phyloP scores from a whole-genome alignment of 2,113 vertebrate genomes.

The Rousettus leschenaultii region DNA sequence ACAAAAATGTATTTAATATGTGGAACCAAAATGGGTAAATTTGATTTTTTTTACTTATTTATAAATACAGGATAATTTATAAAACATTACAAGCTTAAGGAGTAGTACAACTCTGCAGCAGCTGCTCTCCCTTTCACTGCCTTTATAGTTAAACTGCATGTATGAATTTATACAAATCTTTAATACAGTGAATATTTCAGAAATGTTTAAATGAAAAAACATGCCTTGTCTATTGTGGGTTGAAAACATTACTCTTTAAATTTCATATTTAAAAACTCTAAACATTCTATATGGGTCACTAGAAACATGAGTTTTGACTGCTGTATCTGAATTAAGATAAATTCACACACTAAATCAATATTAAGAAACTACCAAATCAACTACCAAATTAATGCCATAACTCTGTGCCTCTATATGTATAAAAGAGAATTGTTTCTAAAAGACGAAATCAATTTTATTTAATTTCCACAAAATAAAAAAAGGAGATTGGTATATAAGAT shows the following conservation, averaged over 20 bases:
- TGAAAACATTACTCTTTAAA: constrained; percentile 37
- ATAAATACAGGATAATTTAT: neutral
- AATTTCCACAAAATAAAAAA: constrained; percentile 31
- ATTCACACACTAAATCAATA: neutral
- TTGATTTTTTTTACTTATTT: neutral
- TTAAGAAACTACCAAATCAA: neutral
- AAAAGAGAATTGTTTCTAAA: neutral
- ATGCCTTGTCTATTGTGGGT: neutral
- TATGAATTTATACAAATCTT: constrained; percentile 3
- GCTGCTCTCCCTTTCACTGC: neutral
- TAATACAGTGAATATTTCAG: neutral
- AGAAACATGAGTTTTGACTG: constrained; percentile 24
- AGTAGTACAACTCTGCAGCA: neutral
- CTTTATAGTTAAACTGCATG: neutral
- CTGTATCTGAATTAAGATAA: neutral
- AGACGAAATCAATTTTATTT: neutral
- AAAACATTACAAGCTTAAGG: constrained; percentile 27
- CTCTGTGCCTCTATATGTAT: neutral
- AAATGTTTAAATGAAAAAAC: constrained; percentile 7
- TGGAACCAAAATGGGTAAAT: neutral
- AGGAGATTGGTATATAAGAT: neutral
- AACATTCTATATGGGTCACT: neutral
- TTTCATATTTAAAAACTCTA: neutral
- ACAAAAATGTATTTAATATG: neutral
- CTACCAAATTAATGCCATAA: neutral